Evolutionary conservation across 2,797 vertebrate species (phyloP).

Genomic region (Enteromius afrohamiltoni): DNA sequence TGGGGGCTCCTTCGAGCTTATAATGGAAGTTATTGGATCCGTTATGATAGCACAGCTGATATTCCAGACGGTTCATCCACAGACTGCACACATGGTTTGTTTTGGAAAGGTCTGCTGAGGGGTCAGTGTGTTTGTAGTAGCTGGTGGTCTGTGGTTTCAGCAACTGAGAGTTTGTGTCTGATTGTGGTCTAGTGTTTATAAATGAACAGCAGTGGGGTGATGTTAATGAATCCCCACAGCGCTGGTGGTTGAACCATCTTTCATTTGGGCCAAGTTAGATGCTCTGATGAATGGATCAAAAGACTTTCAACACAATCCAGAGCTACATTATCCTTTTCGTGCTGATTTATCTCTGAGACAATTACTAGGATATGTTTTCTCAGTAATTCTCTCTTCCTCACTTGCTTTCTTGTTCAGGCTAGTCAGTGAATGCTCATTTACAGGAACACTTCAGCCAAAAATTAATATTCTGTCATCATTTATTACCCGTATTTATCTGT

Average conservation of each 20-base stretch:
- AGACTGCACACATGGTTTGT: slow-evolving; percentile 19
- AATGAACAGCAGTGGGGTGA: slow-evolving; percentile 32
- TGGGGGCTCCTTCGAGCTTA: background rate
- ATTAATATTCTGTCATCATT: slow-evolving; percentile 8
- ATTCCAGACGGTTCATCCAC: slow-evolving; percentile 12
- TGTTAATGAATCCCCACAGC: slow-evolving; percentile 11
- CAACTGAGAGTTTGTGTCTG: slow-evolving; percentile 40
- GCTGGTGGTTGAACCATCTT: slow-evolving; percentile 13
- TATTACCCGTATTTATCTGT: slow-evolving; percentile 14
- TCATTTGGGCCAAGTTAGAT: slow-evolving; percentile 5
- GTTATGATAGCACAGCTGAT: background rate
- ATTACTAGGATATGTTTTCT: slow-evolving; percentile 17
- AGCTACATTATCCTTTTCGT: slow-evolving; percentile 39
- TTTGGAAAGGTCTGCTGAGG: slow-evolving; percentile 33
- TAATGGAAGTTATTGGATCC: background rate
- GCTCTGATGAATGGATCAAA: slow-evolving; percentile 22
- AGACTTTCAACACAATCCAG: slow-evolving; percentile 16
- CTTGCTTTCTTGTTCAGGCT: slow-evolving; percentile 46
- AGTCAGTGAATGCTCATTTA: slow-evolving; percentile 18
- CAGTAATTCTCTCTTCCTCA: slow-evolving; percentile 51
- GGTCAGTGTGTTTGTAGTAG: slow-evolving; percentile 26
- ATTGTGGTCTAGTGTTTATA: slow-evolving; percentile 35
- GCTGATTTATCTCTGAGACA: slow-evolving; percentile 42
- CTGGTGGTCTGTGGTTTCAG: slow-evolving; percentile 32
- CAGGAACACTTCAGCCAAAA: slow-evolving; percentile 48